phyloP scores from a whole-genome alignment of 2,113 vertebrate species.

The Orientallactaga bullata region DNA sequence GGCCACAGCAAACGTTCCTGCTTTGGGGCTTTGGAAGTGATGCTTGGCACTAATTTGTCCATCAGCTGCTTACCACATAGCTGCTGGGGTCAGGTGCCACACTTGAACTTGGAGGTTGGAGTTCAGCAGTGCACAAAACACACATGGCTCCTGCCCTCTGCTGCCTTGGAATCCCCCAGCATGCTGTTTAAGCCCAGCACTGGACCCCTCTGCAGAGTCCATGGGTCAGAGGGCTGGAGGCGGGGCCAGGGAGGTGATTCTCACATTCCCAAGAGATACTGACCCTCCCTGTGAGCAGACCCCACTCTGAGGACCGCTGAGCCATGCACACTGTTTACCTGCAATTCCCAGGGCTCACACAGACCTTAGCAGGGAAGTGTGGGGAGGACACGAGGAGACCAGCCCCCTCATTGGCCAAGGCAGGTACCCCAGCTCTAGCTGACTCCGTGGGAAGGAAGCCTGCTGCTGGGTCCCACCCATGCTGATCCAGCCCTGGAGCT shows the following conservation, averaged over 20 bases:
- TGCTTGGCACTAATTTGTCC: background rate
- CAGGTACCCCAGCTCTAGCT: background rate
- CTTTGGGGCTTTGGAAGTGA: background rate
- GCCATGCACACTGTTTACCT: background rate
- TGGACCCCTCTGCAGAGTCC: background rate
- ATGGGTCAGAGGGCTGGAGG: too few species aligned
- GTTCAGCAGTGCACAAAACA: background rate
- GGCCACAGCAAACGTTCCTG: too few species aligned
- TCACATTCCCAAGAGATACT: background rate
- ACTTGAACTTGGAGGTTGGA: background rate
- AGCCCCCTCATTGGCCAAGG: background rate
- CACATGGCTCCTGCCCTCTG: background rate
- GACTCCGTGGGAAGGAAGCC: background rate
- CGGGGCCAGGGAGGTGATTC: background rate
- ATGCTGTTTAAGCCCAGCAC: background rate
- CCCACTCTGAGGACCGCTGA: background rate
- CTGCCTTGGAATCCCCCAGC: background rate
- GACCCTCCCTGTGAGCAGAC: background rate
- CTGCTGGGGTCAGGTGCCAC: background rate
- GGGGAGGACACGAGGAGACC: background rate
- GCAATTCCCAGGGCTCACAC: background rate
- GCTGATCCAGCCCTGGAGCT: background rate
- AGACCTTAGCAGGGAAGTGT: background rate
- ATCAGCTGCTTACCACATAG: background rate
- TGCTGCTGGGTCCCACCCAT: fast-evolving